A percentile compares a stretch with the other conserved stretches of the same genome.
These are phyloP conservation scores for Drosophila pectinifera DNA, from an alignment of 1,140 invertebrate species.

Conservation along the genomic window DNA sequence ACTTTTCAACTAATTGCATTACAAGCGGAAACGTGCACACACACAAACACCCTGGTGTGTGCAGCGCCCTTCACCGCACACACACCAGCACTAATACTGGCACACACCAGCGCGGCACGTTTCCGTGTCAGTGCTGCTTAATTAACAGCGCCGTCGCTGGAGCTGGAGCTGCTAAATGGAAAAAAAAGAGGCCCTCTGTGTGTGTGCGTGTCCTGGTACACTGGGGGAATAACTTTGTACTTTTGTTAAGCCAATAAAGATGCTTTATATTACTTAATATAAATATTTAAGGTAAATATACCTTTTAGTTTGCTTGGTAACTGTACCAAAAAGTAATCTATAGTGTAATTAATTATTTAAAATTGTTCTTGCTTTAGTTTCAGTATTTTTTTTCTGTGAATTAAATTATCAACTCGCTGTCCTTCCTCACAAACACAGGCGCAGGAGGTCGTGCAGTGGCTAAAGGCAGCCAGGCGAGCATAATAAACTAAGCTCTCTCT, in stretches of 20 bases:
- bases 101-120: slow-evolving; percentile 36
- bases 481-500: slow-evolving; percentile 58
- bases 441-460: slow-evolving; percentile 8
- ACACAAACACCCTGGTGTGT: not conserved
- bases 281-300: not conserved
- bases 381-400: slow-evolving; percentile 10
- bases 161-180: slow-evolving; percentile 39
- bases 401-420: slow-evolving; percentile 30
- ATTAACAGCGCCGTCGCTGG: slow-evolving; percentile 64
- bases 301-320: not conserved
- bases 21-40: slow-evolving; percentile 77
- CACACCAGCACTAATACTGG: slow-evolving; percentile 9
- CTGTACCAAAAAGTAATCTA: too few species aligned
- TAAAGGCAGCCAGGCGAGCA: slow-evolving; percentile 52
- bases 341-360: too few species aligned
- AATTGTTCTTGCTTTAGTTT: too few species aligned
- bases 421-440: not conserved
- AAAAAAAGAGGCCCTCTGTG: slow-evolving; percentile 10
- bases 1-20: slow-evolving; percentile 83
- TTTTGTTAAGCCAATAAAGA: not conserved
- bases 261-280: not conserved
- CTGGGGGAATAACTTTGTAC: fast-evolving
- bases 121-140: slow-evolving; percentile 72
- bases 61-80: slow-evolving; percentile 1
- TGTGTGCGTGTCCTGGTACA: slow-evolving; percentile 28